Base-by-base conservation (phyloP, 2,113 vertebrate species). In the Stegastes partitus region DNA sequence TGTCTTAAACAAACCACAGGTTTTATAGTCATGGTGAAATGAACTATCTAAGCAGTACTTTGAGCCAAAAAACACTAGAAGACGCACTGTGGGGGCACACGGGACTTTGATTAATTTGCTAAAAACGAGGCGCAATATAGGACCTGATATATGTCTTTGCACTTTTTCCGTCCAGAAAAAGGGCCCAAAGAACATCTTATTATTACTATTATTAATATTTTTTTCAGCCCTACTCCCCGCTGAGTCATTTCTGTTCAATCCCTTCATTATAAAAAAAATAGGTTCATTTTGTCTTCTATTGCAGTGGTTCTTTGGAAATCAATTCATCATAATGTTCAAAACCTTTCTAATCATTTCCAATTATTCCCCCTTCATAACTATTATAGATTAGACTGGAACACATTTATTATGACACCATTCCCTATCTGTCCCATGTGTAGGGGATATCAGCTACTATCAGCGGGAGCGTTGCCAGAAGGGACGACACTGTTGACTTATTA, bases 401-500 rank as follows among this genome's bases (percentile, higher is more conserved):
- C 21, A 66, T 51, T 11, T 6, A 49, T 74, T 26, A 55, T 22
- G 56, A 55, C 59, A 23, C 51, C 19, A 0, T 34, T 51, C 56
- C 54, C 58, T 68, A 53, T 81, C 76, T 56, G 31, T 45, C 26
- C 28, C 53, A 28, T 76, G 45, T 53, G 31, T 34, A 9, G 31
- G 10, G 31, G 31, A 34, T 34, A 65, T 87, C 76, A 39, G 61
- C 75, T 51, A 57, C 83, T 79, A 79, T 85, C 75, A 77, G 66
- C 10, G 26, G 71, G 69, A 63, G 28, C 21, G 55, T 69, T 79
- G 75, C 59, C 79, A 51, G 53, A 18, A 68, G 79, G 61, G 73
- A 63, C 63, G 47, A 44, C 47, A 49, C 64, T 77, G 64, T 87
- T 86, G 90, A 90, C 84, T 83, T 84, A 75, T 81, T 86, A 68